A percentile compares a stretch with the other conserved stretches of the same genome.
Conservation (phyloP, 2,113 vertebrate genomes). For the Chaetura pelagica region DNA sequence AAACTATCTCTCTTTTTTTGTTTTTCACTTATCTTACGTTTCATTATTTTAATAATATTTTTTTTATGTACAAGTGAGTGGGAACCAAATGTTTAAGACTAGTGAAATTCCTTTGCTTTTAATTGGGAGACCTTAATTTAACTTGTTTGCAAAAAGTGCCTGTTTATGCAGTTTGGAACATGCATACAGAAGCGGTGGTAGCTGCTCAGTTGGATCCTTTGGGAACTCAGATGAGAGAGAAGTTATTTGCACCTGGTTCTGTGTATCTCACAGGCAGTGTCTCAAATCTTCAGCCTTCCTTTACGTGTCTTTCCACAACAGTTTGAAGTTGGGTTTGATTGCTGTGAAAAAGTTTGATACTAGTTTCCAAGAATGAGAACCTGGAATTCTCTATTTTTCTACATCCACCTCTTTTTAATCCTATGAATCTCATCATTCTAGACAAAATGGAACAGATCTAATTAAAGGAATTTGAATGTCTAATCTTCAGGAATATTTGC, state of each 20-base stretch:
- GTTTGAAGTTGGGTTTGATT: background rate
- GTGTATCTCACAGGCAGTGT: background rate
- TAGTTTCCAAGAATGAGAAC: background rate
- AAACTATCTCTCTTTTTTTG: background rate
- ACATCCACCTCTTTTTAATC: background rate
- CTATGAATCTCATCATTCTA: background rate
- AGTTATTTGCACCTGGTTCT: background rate
- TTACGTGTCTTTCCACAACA: background rate
- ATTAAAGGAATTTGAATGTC: background rate
- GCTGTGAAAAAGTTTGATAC: background rate
- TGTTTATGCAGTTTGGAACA: background rate
- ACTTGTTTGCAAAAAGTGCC: background rate
- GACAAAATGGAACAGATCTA: background rate
- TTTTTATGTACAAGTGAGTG: background rate
- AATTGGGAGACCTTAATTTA: background rate
- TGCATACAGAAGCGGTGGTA: background rate
- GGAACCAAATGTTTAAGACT: background rate
- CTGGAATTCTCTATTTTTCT: background rate
- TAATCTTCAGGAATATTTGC: background rate
- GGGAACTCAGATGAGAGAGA: accelerated
- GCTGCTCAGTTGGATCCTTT: background rate
- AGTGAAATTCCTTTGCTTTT: background rate
- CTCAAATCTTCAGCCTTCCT: background rate
- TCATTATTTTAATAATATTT: background rate
- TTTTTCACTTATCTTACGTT: background rate